Conservation (phyloP, 2,797 vertebrate genomes). For the Acanthurus lineatus region DNA sequence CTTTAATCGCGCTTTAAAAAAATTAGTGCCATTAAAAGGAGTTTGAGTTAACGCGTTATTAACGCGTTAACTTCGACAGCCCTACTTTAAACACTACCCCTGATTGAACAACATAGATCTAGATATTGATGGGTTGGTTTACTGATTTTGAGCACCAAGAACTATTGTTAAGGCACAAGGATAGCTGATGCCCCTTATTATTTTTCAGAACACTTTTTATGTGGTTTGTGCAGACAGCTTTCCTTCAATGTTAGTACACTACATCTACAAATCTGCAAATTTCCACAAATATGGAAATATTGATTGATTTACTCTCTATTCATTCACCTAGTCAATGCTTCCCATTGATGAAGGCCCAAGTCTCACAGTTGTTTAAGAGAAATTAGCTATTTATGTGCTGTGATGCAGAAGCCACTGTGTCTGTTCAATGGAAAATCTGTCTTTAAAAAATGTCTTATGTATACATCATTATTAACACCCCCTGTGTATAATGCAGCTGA, state of each 20-base stretch:
- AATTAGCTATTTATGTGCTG: constrained; percentile 18
- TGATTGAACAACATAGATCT: not conserved
- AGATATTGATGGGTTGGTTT: not conserved
- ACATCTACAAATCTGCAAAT: not conserved
- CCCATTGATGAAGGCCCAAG: not conserved
- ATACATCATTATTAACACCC: constrained; percentile 15
- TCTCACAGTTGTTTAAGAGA: constrained; percentile 11
- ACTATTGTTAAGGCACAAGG: not conserved
- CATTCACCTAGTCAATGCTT: not conserved
- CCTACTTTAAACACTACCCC: not conserved
- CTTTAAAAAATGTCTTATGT: constrained; percentile 23
- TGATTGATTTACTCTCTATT: not conserved
- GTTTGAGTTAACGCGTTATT: too few species aligned
- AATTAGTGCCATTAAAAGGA: too few species aligned
- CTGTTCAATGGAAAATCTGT: constrained; percentile 19
- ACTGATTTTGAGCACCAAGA: not conserved
- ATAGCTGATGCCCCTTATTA: not conserved
- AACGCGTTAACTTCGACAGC: too few species aligned
- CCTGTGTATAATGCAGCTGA: constrained; percentile 25
- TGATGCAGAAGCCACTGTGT: constrained; percentile 9
- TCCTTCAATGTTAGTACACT: not conserved
- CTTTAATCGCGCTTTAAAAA: too few species aligned
- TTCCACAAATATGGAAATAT: constrained; percentile 4
- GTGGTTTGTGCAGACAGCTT: not conserved
- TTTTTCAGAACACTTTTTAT: not conserved